Conservation (phyloP, 2,113 vertebrate species). For the Bufo gargarizans region DNA sequence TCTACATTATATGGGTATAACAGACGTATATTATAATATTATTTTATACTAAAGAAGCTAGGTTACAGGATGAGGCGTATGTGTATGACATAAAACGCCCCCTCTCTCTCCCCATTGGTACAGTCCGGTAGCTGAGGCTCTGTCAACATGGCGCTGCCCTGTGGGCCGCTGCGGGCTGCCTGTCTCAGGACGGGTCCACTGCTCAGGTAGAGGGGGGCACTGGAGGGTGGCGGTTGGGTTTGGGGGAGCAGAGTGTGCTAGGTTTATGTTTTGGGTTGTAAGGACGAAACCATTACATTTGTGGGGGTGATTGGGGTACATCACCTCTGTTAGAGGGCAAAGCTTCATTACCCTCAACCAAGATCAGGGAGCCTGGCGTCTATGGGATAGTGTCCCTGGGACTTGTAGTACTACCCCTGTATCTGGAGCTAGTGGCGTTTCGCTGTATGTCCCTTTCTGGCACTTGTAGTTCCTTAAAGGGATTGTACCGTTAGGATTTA, state of each 20-base stretch:
- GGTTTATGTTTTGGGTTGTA: background rate
- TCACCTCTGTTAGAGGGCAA: conserved; percentile 1
- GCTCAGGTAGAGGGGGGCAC: background rate
- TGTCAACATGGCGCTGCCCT: conserved; percentile 26
- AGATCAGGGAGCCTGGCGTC: too few relatives aligned
- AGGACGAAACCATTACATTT: background rate
- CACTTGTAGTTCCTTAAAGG: too few relatives aligned
- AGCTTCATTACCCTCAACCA: background rate
- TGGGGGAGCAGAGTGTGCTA: background rate
- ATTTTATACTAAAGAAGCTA: background rate
- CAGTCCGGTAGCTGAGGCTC: background rate
- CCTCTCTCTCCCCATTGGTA: background rate
- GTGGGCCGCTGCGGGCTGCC: background rate
- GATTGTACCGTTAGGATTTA: too few relatives aligned
- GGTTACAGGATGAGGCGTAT: too few relatives aligned
- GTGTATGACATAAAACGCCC: background rate
- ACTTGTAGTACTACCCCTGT: background rate
- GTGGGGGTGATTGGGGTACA: background rate
- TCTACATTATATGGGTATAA: background rate
- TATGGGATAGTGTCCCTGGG: background rate
- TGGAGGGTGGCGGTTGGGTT: background rate
- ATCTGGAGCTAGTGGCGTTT: background rate
- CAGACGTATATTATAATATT: background rate
- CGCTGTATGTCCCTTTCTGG: too few relatives aligned
- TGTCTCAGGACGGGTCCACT: background rate